A percentile compares a stretch with the other conserved stretches of the same genome.
phyloP scores from a whole-genome alignment of 2,888 invertebrate genomes.

The Xestia rhomboidea region DNA sequence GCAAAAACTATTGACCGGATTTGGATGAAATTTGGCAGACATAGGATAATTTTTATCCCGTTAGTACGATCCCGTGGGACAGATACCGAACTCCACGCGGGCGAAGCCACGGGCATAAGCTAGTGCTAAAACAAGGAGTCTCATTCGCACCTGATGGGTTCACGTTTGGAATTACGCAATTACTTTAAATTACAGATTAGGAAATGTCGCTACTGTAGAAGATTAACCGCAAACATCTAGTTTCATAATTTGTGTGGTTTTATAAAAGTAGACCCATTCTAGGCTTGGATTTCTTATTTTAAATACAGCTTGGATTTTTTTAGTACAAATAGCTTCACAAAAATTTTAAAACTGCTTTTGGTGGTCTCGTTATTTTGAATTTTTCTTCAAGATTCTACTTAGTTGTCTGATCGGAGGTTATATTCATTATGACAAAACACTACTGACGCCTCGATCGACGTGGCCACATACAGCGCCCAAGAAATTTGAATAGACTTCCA shows the following conservation, averaged over 20 bases:
- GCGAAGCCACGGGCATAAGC: too few species aligned
- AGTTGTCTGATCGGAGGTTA: not conserved
- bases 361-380: not conserved
- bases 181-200: slow-evolving; percentile 9
- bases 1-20: too few species aligned
- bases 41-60: too few species aligned
- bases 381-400: not conserved
- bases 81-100: too few species aligned
- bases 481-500: not conserved
- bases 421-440: not conserved
- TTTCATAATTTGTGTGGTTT: slow-evolving; percentile 41
- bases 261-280: slow-evolving; percentile 7
- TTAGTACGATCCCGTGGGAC: too few species aligned
- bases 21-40: too few species aligned
- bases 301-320: slow-evolving; percentile 16
- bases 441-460: not conserved
- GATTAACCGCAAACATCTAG: slow-evolving; percentile 31
- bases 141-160: not conserved
- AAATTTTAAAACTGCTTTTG: not conserved
- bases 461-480: not conserved
- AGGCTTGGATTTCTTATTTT: not conserved
- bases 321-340: not conserved
- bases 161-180: not conserved
- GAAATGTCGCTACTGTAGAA: slow-evolving; percentile 22
- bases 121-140: not conserved